Conservation (phyloP, 2,797 vertebrate genomes). For the Nothura maculosa region DNA sequence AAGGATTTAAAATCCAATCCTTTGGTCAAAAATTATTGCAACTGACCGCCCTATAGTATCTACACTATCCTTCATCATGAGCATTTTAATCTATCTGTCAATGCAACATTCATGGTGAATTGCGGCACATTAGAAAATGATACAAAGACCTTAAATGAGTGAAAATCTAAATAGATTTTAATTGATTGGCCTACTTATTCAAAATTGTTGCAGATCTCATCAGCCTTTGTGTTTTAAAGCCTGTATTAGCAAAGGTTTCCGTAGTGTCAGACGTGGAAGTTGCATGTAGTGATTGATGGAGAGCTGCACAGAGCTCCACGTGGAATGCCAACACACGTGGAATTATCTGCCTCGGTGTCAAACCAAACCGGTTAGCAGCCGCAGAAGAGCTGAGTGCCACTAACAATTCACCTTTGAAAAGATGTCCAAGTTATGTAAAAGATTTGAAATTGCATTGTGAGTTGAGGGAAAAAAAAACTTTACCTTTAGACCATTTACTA, state of each 20-base stretch:
- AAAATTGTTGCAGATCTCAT: constrained; percentile 51
- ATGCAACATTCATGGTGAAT: constrained; percentile 33
- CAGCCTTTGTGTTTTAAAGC: constrained; percentile 67
- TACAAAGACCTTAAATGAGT: constrained; percentile 6
- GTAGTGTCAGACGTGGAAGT: constrained; percentile 56
- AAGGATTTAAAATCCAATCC: constrained; percentile 6
- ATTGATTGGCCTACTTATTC: constrained; percentile 45
- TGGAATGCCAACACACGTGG: constrained; percentile 68
- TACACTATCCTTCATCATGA: constrained; percentile 37
- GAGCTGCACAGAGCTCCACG: constrained; percentile 51
- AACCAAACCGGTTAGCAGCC: constrained; percentile 66
- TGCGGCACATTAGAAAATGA: constrained; percentile 51
- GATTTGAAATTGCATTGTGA: constrained; percentile 35
- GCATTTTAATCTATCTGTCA: constrained; percentile 54
- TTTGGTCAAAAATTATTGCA: constrained; percentile 1
- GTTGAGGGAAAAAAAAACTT: constrained; percentile 12
- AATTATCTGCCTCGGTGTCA: constrained; percentile 73
- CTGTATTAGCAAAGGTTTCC: constrained; percentile 38
- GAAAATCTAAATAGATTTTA: constrained; percentile 71
- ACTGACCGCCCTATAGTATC: constrained; percentile 40
- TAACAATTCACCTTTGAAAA: constrained; percentile 39
- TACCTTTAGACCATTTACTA: constrained; percentile 6
- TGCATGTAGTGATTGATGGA: constrained; percentile 65
- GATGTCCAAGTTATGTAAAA: constrained; percentile 7
- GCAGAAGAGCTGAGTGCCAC: constrained; percentile 35